phyloP scores from a whole-genome alignment of 1,140 invertebrate species.

The Asobara japonica region DNA sequence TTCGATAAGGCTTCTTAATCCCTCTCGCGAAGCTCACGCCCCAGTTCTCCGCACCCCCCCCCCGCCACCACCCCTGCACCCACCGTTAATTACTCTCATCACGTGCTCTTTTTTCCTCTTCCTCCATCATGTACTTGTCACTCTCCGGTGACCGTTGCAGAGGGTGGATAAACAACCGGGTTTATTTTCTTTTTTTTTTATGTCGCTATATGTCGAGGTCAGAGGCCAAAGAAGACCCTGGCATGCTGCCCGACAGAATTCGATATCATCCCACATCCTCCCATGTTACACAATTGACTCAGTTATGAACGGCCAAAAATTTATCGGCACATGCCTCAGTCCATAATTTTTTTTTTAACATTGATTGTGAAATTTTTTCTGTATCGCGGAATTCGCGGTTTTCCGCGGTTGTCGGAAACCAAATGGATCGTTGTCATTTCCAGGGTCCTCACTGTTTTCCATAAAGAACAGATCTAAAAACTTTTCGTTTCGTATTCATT shows the following conservation, averaged over 20 bases:
- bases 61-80: conserved; percentile 27
- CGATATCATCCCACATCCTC: neutral
- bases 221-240: conserved; percentile 54
- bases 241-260: conserved; percentile 34
- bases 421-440: no score
- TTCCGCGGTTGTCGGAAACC: no score
- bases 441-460: no score
- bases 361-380: no score
- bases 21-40: conserved; percentile 53
- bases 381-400: no score
- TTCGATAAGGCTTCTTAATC: conserved; percentile 61
- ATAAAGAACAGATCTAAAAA: no score
- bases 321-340: neutral
- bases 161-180: conserved; percentile 24
- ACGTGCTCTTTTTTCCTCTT: no score
- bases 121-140: no score
- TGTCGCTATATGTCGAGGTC: conserved; percentile 35
- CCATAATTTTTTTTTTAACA: no score
- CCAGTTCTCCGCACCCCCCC: conserved; percentile 50
- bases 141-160: no score
- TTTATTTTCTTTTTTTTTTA: no score
- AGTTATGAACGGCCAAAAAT: neutral
- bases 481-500: no score
- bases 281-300: neutral
- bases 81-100: conserved; percentile 57